Base-by-base conservation (phyloP, 2,797 vertebrate genomes). In the Helicolenus hilgendorfi region DNA sequence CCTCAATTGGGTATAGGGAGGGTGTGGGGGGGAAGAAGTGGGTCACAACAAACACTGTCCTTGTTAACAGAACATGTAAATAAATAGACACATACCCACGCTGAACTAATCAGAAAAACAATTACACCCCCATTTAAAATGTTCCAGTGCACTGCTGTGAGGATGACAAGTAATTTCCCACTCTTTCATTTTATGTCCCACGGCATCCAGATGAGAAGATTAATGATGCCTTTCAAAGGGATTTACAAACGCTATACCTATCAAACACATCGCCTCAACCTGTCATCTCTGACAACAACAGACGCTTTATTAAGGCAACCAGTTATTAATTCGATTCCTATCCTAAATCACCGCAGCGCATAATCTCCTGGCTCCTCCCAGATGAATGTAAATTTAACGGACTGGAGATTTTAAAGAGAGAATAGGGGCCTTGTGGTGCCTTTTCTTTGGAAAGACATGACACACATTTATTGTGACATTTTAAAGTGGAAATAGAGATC, bases 51-150 rank as follows among this genome's bases (percentile, higher is more conserved):
- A 94, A 93, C 83, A 73, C 84, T 85, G 90, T 94, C 91, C 94
- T 96, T 96, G 95, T 97, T 96, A 97, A 95, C 94, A 84, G 88
- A 95, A 95, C 88, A 94, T 95, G 94, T 95, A 95, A 95, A 96
- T 96, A 96, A 96, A 96, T 91, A 93, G 91, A 94, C 88, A 91
- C 88, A 95, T 93, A 92, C 78, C 92, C 91, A 86, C 82, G 72
- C 91, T 83, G 88, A 96, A 96, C 92, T 95, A 95, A 96, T 95
- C 92, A 96, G 93, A 89, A 95, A 96, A 97, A 96, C 88, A 96
- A 95, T 96, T 96, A 96, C 90, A 91, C 85, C 85, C 84, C 92
- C 86, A 90, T 96, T 95, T 93, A 92, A 93, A 96, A 90, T 91
- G 92, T 96, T 95, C 88, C 92, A 93, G 89, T 84, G 89, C 89